These are phyloP conservation scores for Spea hammondii DNA, from an alignment of 2,797 vertebrate genomes.

Conservation along the genomic window DNA sequence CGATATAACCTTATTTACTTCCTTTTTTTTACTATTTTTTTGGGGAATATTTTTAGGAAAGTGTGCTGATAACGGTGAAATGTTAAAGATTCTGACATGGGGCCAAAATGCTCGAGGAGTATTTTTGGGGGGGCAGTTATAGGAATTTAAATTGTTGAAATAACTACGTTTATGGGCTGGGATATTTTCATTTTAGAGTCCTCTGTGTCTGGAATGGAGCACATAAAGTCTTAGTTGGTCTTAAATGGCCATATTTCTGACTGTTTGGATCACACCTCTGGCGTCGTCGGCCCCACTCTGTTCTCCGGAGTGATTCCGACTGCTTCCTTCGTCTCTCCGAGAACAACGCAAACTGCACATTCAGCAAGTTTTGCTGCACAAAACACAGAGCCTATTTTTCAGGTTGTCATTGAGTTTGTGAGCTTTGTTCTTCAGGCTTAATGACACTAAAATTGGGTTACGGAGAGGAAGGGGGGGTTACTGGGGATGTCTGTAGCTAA, in stretches of 20 bases:
- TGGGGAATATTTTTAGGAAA: too few relatives aligned
- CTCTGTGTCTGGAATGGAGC: too few relatives aligned
- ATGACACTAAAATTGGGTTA: constrained; percentile 5
- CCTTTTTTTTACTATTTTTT: too few relatives aligned
- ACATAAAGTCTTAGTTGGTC: background rate
- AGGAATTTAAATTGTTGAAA: too few relatives aligned
- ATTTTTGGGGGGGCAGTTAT: too few relatives aligned
- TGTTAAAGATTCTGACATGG: too few relatives aligned
- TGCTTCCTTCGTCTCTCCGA: background rate
- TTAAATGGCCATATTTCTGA: background rate
- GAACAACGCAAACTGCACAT: background rate
- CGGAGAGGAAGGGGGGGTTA: background rate
- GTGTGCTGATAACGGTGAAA: too few relatives aligned
- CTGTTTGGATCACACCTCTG: background rate
- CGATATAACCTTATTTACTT: too few relatives aligned
- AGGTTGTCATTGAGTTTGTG: constrained; percentile 1
- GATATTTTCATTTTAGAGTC: too few relatives aligned
- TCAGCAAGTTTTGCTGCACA: background rate
- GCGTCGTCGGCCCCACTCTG: background rate
- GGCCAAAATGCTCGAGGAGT: too few relatives aligned
- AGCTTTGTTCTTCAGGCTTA: background rate
- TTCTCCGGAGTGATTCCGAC: background rate
- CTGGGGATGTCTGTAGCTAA: too few relatives aligned
- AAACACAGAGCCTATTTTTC: background rate
- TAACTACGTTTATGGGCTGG: too few relatives aligned